These are phyloP conservation scores for Sesamia inferens DNA, from an alignment of 2,888 invertebrate genomes.

Conservation along the genomic window DNA sequence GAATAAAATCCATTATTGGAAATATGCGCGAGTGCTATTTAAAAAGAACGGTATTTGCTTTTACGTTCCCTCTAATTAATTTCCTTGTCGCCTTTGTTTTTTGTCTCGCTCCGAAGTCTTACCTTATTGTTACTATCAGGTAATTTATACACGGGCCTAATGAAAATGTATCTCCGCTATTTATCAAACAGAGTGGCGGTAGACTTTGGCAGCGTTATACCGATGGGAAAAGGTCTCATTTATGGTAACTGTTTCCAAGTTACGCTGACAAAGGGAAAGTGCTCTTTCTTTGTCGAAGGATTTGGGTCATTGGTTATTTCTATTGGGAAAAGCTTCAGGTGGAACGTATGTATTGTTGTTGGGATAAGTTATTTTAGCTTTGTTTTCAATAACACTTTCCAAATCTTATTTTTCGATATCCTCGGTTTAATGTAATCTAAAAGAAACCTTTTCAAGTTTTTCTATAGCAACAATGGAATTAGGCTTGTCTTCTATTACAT, in stretches of 20 bases:
- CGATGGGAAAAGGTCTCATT: slow-evolving; percentile 75
- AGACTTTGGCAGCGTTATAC: slow-evolving; percentile 65
- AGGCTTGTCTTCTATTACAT: background rate
- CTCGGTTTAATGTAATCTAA: slow-evolving; percentile 7
- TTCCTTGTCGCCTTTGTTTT: slow-evolving; percentile 54
- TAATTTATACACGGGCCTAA: slow-evolving; percentile 71
- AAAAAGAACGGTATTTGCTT: slow-evolving; percentile 49
- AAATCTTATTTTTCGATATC: background rate
- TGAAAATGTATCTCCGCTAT: slow-evolving; percentile 82
- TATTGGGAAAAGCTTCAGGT: slow-evolving; percentile 68
- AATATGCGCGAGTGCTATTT: slow-evolving; percentile 46
- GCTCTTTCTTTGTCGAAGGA: slow-evolving; percentile 75
- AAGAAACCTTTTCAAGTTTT: background rate
- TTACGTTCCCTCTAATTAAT: slow-evolving; percentile 54
- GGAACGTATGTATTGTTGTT: slow-evolving; percentile 54
- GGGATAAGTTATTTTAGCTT: slow-evolving; percentile 51
- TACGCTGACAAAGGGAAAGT: slow-evolving; percentile 81
- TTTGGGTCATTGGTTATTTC: slow-evolving; percentile 83
- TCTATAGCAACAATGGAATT: background rate
- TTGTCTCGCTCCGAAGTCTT: slow-evolving; percentile 47
- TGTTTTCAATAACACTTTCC: slow-evolving; percentile 35
- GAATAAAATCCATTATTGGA: slow-evolving; percentile 51
- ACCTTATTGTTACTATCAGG: slow-evolving; percentile 59
- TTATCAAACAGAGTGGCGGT: slow-evolving; percentile 76
- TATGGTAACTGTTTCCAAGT: slow-evolving; percentile 76